Evolutionary conservation across 2,888 invertebrate genomes (phyloP), one percentile per base, ranked within the genome.

Genomic region (Meiosimyza decipiens): DNA sequence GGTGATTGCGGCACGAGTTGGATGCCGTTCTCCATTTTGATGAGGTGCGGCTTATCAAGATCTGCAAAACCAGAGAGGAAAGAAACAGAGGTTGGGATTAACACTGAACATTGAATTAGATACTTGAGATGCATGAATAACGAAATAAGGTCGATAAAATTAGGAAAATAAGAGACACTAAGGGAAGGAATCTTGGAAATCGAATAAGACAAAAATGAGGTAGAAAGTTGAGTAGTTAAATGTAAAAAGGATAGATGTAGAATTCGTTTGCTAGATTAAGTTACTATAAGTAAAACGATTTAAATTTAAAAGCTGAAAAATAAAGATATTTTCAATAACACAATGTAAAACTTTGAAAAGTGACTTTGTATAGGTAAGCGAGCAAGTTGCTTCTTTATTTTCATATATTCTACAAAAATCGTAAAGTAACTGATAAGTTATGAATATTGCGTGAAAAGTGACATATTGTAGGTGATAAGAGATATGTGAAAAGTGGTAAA

Each of bases 21-120:
- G 69, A 79, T 71, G 78, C 77, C 78, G 75, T 83, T 77, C 82
- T 85, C 84, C 85, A 84, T 84, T 83, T 84, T 84, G 84, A 77
- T 75, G 73, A 76, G 75, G 67, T 77, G 79, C 52, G 77, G 75
- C 73, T 77, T 76, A 74, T 79, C 77, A 79, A 79, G 78, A 78
- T 79, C 79, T 79, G 72, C n/a, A 51, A 18, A 57, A 49, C 16
- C 40, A 40, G 64, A 55, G 50, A 52, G 73, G 71, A 33, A 62
- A 73, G 51, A 75, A 50, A 70, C 55, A 72, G 71, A 71, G 28
- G 72, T 66, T 69, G 52, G 69, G 71, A 63, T 50, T 52, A 62
- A 62, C 16, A 62, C 1, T 18, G 28, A 62, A 71, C 66, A 62
- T 54, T 66, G 73, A 66, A 60, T 73, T 71, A 73, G 73, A 71